Conservation (phyloP, 30 jellyfish, hydroid and myxozoan genomes). For the Hydractinia echinata region DNA sequence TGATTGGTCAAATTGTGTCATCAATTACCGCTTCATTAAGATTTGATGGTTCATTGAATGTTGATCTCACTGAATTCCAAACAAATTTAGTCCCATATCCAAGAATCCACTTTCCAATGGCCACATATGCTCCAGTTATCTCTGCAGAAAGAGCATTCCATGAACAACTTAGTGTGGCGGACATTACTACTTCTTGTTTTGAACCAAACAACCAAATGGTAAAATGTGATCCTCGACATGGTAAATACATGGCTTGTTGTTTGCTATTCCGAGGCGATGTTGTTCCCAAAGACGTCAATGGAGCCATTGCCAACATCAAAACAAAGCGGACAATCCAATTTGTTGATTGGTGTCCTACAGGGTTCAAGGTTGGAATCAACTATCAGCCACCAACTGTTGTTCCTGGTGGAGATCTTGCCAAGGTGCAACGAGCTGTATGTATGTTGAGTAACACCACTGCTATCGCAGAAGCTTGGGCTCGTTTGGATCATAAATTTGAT, state of each 20-base stretch:
- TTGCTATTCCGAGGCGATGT: constrained; percentile 84
- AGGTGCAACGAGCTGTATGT: too few relatives aligned
- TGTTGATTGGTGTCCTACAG: too few relatives aligned
- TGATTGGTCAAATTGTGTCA: constrained; percentile 78
- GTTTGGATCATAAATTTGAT: too few relatives aligned
- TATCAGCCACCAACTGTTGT: too few relatives aligned
- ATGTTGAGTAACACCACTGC: constrained; percentile 80
- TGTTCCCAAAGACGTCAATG: constrained; percentile 83
- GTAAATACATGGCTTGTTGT: constrained; percentile 48
- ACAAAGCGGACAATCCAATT: too few relatives aligned
- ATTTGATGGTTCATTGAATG: constrained; percentile 83
- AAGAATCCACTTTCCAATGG: constrained; percentile 85
- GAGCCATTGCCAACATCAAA: constrained; percentile 50
- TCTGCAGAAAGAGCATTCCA: constrained; percentile 83
- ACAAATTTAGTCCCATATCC: constrained; percentile 92
- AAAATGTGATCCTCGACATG: too few relatives aligned
- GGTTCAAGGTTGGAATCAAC: too few relatives aligned
- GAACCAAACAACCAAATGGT: constrained; percentile 89
- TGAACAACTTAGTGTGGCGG: constrained; percentile 61
- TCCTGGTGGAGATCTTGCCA: too few relatives aligned
- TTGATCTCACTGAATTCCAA: constrained; percentile 83
- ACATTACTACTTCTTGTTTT: constrained; percentile 65
- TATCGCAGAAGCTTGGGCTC: constrained; percentile 67
- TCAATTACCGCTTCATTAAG: constrained; percentile 85
- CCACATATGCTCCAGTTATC: constrained; percentile 80